Base-by-base conservation (phyloP, 2,888 invertebrate species). In the Myopa tessellatipennis region DNA sequence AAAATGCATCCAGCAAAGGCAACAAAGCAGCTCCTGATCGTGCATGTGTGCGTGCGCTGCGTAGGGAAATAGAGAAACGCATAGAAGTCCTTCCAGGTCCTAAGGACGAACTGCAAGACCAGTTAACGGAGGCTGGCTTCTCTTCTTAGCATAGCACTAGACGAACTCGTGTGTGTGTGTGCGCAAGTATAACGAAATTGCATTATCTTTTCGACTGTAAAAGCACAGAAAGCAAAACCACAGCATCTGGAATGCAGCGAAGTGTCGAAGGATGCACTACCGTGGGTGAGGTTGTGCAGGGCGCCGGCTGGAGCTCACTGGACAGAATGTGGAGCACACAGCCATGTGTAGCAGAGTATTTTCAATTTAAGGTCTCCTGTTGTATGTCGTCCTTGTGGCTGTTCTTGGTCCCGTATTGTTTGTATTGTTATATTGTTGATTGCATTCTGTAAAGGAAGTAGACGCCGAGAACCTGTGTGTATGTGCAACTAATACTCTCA, bases 381-480 rank as follows among this genome's bases (percentile, higher is more conserved):
- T 45, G 82, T 80, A 74, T 73, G 74, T 74, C 82, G 83, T 84
- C 78, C 79, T 82, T 81, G 82, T 80, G 82, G 81, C 80, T 74
- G 67, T 50, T 72, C 14, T 52, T 63, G 72, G 58, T 10, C 38
- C 36, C 8, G 70, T 50, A 14, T 71, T 36, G 50, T 50, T 60
- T 4, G 40, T 26, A 60, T 75, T 75, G 76, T 38, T 58, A 18
- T 18, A 16, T 58, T 63, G 65, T 36, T 40, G 63, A 73, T 73
- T 61, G 63, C 73, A 63, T 67, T 63, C 50, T 52, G 52, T 18
- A 36, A 34, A 61, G 45, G n/a, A 26, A 18, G 26, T n/a, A 6
- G 26, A 18, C 18, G 61, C 61, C 1, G 61, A 61, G 61, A 4
- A 10, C 1, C n/a, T 55, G 16, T 55, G 55, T n/a, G 55, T 16